Evolutionary conservation across 53 echinoderm and acorn worm genomes (phyloP).

Genomic region (Pentamera pediparva): DNA sequence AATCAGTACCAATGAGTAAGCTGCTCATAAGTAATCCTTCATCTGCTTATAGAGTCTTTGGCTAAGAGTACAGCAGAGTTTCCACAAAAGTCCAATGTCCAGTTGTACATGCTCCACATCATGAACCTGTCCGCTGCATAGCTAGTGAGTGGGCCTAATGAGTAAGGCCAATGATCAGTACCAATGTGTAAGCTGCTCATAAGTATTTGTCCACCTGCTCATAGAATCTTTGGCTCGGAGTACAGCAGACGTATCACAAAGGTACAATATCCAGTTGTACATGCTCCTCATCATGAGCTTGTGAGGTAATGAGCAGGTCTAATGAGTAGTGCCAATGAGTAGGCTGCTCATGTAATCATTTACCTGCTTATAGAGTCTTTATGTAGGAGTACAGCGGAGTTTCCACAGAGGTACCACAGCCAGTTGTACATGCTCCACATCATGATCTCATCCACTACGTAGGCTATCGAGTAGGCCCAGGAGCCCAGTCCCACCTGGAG

Average conservation of each 20-base stretch:
- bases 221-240: neutral
- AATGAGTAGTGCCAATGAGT: neutral
- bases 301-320: neutral
- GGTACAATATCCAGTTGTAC: too few relatives aligned
- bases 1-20: neutral
- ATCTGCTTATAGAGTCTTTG: too few relatives aligned
- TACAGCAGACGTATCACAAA: neutral
- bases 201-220: too few relatives aligned
- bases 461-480: constrained; percentile 22
- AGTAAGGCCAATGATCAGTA: too few relatives aligned
- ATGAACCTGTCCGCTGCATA: too few relatives aligned
- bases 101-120: too few relatives aligned
- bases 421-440: constrained; percentile 60
- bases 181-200: too few relatives aligned
- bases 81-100: too few relatives aligned
- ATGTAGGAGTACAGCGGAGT: constrained; percentile 60
- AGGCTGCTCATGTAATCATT: constrained; percentile 11
- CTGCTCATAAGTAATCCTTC: constrained; percentile 11
- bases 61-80: too few relatives aligned
- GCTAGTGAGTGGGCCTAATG: too few relatives aligned
- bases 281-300: too few relatives aligned
- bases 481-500: neutral
- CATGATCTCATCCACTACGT: constrained; percentile 41
- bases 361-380: constrained; percentile 61
- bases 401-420: constrained; percentile 81